phyloP scores from a whole-genome alignment of 2,113 vertebrate genomes.

The Xiphophorus couchianus region DNA sequence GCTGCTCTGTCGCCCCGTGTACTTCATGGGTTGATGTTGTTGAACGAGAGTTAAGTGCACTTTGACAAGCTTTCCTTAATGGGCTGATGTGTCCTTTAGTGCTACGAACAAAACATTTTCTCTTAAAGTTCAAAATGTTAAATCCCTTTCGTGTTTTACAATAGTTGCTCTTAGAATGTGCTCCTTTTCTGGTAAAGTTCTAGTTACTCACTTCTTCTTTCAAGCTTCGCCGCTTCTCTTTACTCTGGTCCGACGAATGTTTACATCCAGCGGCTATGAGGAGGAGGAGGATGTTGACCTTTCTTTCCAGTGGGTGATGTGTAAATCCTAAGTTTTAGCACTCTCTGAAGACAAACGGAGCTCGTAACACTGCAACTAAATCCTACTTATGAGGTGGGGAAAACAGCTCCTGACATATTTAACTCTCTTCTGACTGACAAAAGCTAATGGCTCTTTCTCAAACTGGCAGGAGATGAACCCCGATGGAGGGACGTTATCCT shows the following conservation, averaged over 20 bases:
- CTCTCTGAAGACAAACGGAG: neutral
- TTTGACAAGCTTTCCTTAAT: neutral
- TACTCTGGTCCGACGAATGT: constrained; percentile 1
- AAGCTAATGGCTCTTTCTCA: neutral
- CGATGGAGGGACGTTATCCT: neutral
- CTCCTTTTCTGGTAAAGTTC: neutral
- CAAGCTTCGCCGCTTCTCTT: neutral
- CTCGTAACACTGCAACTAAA: neutral
- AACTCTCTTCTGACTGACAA: constrained; percentile 13
- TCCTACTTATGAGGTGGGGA: neutral
- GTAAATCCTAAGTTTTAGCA: neutral
- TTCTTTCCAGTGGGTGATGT: neutral
- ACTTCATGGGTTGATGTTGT: neutral
- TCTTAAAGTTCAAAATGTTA: neutral
- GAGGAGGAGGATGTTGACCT: neutral
- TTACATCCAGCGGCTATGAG: neutral
- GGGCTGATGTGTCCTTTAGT: neutral
- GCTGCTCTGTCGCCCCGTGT: neutral
- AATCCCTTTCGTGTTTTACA: neutral
- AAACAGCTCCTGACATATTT: constrained; percentile 6
- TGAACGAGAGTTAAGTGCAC: neutral
- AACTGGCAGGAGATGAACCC: constrained; percentile 7
- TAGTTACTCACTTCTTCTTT: constrained; percentile 1
- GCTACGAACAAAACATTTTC: neutral
- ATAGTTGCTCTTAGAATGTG: neutral